Conservation (phyloP, 2,113 vertebrate species). For the Microtus montanus region DNA sequence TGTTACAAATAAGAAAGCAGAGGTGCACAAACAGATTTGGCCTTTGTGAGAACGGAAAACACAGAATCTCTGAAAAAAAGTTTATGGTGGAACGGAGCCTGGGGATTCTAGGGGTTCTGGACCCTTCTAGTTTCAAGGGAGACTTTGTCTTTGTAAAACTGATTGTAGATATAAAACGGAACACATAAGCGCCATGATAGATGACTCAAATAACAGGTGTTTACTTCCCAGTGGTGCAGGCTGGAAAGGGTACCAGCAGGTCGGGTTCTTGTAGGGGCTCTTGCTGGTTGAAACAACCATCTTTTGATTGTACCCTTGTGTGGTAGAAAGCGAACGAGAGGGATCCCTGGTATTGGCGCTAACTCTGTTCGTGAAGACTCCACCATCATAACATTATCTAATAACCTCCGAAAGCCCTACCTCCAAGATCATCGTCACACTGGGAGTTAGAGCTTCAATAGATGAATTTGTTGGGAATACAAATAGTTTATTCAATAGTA, state of each 20-base stretch:
- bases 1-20: constrained; percentile 35
- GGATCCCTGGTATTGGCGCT: not conserved
- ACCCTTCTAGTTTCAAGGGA: not conserved
- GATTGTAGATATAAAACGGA: not conserved
- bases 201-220: not conserved
- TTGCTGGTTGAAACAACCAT: not conserved
- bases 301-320: not conserved
- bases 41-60: constrained; percentile 30
- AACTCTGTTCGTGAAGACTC: not conserved
- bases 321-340: not conserved
- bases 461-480: not conserved
- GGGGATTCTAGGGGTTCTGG: not conserved
- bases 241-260: not conserved
- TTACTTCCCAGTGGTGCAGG: not conserved
- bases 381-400: not conserved
- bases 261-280: not conserved
- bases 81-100: not conserved
- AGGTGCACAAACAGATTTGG: not conserved
- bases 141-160: not conserved
- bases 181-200: not conserved
- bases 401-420: not conserved
- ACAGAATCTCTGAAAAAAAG: constrained; percentile 13
- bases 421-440: not conserved
- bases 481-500: not conserved
- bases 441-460: not conserved